Evolutionary conservation across 2,797 vertebrate genomes (phyloP), one percentile per base, ranked within the genome.

Genomic region (Peromyscus aztecus): DNA sequence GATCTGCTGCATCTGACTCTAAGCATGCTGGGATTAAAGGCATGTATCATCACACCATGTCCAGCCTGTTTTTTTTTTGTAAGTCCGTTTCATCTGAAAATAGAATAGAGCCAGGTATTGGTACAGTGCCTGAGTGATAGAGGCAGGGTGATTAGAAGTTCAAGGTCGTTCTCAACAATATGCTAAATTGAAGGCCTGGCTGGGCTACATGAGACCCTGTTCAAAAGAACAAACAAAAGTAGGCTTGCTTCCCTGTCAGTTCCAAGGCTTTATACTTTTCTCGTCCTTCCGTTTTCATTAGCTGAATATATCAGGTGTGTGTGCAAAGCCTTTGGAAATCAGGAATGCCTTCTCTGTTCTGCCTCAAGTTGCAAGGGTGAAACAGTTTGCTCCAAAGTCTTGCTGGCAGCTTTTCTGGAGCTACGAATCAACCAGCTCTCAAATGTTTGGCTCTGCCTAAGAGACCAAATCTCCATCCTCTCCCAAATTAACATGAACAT

Each of bases 391-490:
- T 92, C 69, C 29, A 3, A 43, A 34, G 67, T 63, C 49, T 91
- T 75, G 17, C 84, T 80, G 69, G 95, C 55, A 83, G 94, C 6
- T 43, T 71, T 67, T 76, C 89, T 71, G 63, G 67, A 29, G n/a
- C 71, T 94, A 59, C 43, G 57, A 86, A 71, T 83, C 73, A 75
- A 55, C 13, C 34, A 0, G 1, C 40, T 76, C 88, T 76, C 9
- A 37, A 94, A 63, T 75, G 67, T 94, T 87, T 89, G 94, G 80
- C 61, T 90, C 61, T 59, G 73, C 76, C 91, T 80, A 89, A 69
- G 52, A 96, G 91, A 95, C 85, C 49, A 95, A 85, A 80, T 82
- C 84, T 67, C 87, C 12, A 49, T 75, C 82, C 29, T 94, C 57
- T 94, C 65, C 90, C 78, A 92, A 92, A 57, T 92, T 91, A 82